A percentile compares a stretch with the other conserved stretches of the same genome.
Evolutionary conservation across 2,888 invertebrate species (phyloP).

Genomic region (Polymixis flavicincta): DNA sequence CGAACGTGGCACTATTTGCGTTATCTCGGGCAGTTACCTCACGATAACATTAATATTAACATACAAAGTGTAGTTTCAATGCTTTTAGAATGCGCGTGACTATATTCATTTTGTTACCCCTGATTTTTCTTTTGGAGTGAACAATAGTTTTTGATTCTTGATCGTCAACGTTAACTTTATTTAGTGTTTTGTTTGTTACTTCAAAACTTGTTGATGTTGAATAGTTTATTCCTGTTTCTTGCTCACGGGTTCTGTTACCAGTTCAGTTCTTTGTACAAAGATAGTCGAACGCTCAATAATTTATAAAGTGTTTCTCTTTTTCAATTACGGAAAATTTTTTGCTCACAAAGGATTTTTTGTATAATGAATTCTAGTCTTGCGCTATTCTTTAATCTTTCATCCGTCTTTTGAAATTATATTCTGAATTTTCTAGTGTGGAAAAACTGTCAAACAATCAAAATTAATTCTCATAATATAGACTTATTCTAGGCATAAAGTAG

Average conservation of each 20-base stretch:
- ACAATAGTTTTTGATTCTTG: slow-evolving; percentile 29
- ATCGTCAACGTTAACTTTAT: slow-evolving; percentile 39
- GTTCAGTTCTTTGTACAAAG: not conserved
- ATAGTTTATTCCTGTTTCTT: slow-evolving; percentile 7
- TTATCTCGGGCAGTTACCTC: slow-evolving; percentile 52
- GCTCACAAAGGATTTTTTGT: not conserved
- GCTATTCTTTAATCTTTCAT: no score
- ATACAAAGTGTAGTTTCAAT: slow-evolving; percentile 64
- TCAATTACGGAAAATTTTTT: not conserved
- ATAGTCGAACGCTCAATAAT: not conserved
- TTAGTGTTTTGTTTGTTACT: slow-evolving; percentile 45
- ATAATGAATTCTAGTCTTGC: no score
- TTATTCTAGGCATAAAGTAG: no score
- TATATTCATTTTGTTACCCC: slow-evolving; percentile 45
- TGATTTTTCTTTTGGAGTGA: slow-evolving; percentile 48
- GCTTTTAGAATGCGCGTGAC: slow-evolving; percentile 36
- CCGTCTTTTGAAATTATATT: no score
- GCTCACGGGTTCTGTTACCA: not conserved
- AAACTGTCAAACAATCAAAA: no score
- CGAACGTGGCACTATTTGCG: slow-evolving; percentile 53
- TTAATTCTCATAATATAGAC: no score
- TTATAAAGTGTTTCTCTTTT: not conserved
- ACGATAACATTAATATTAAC: slow-evolving; percentile 55
- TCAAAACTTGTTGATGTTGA: slow-evolving; percentile 7
- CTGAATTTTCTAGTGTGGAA: no score